Base-by-base conservation (phyloP, 2,113 vertebrate species). In the Anarrhichthys ocellatus region DNA sequence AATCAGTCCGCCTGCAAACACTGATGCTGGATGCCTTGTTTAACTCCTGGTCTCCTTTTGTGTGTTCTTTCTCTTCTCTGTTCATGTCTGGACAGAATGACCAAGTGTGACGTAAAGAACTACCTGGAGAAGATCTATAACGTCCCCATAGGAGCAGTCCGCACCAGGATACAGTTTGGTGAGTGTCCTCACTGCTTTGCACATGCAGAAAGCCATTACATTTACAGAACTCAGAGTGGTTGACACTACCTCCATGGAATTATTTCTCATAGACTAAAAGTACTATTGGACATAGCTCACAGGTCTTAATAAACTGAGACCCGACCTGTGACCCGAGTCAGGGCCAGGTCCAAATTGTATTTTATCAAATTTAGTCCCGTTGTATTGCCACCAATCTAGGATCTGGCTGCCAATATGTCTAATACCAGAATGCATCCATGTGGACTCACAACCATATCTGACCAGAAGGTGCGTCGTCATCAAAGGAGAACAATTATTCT, bases 91-190 rank as follows among this genome's bases (percentile, higher is more conserved):
- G 20, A 69, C 93, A 99, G 98, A 91, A 99, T 99, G 98, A 99
- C 98, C 65, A 98, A 97, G 88, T 81, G 90, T 82, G 98, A 99
- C 61, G 89, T 99, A 48, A 96, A 91, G 92, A 98, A 97, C 91
- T 99, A 99, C 88, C 95, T 99, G 65, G 95, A 99, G 91, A 95
- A 92, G 77, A 97, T 99, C 72, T 99, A 99, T 87, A 95, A 87
- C 0, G 95, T 98, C 18, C 97, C 98, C 0, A 97, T 99, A 42
- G 96, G 95, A 73, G 92, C 93, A 0, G 91, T 99, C 40, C 96
- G 98, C 34, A 99, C 97, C 0, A 95, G 98, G 88, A 97, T 99
- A 80, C 98, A 99, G 92, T 95, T 94, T 65, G 96, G 98, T 99
- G 73, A 96, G 97, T 93, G 75, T 77, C 14, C 20, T 27, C 40